Percentiles rank a stretch among this genome's conserved stretches.
phyloP scores from a whole-genome alignment of 2,888 invertebrate genomes.

The Glyphotaelius pellucidus region DNA sequence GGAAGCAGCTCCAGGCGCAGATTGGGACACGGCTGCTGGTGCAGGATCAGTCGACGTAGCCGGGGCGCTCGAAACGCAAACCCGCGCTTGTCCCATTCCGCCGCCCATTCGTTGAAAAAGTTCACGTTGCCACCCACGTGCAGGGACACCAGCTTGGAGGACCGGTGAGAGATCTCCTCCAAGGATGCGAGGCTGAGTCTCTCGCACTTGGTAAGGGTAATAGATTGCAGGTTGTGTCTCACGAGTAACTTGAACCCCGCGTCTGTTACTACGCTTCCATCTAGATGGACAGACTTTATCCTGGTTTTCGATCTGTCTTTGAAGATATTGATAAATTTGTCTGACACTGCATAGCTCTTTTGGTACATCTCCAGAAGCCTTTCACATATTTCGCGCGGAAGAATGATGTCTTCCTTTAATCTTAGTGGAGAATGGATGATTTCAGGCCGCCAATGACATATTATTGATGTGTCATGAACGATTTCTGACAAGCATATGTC shows the following conservation, averaged over 20 bases:
- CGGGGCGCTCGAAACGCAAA: conserved; percentile 79
- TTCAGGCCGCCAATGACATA: not conserved
- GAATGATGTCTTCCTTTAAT: conserved; percentile 76
- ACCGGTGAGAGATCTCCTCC: conserved; percentile 82
- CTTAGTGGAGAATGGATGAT: conserved; percentile 74
- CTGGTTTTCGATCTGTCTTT: conserved; percentile 82
- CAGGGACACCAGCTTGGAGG: conserved; percentile 83
- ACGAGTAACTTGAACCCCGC: conserved; percentile 83
- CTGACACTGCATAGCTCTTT: conserved; percentile 78
- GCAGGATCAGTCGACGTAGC: conserved; percentile 79
- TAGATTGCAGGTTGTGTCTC: conserved; percentile 84
- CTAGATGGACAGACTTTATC: conserved; percentile 82
- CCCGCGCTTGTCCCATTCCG: conserved; percentile 69
- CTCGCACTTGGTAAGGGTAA: conserved; percentile 87
- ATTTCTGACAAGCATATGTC: conserved; percentile 8
- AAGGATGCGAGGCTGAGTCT: conserved; percentile 81
- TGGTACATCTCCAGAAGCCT: conserved; percentile 80
- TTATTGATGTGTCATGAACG: conserved; percentile 7
- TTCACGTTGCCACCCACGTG: conserved; percentile 81
- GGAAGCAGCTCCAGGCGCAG: conserved; percentile 79
- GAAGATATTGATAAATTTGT: conserved; percentile 85
- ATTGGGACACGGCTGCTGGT: conserved; percentile 76
- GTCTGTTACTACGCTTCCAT: conserved; percentile 85
- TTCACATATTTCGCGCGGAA: conserved; percentile 86
- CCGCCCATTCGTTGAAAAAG: conserved; percentile 30